Evolutionary conservation across 2,113 vertebrate genomes (phyloP), one percentile per base, ranked within the genome.

Genomic region (Podarcis raffonei): DNA sequence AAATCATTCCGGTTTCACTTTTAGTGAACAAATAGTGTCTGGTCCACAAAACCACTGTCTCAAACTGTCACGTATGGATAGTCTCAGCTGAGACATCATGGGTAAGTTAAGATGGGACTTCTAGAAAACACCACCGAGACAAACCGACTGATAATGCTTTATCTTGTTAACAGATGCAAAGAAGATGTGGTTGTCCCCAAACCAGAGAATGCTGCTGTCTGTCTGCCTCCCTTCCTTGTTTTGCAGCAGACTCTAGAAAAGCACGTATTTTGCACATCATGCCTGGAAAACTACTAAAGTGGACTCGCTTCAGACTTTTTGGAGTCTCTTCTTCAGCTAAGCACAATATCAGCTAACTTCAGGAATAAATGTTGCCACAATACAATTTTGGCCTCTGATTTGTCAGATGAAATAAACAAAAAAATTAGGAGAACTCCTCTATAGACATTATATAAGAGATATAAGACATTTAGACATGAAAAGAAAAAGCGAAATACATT

Each of bases 1-100:
- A 8, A 77, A 57, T 72, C 42, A 66, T 66, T 37, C 0, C 0
- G 27, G 37, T 82, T 85, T 7, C 25, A 69, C 16, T 81, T 68
- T 83, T 32, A 0, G 0, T 39, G 78, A 87, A 80, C 83, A 7
- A 6, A 15, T 6, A 27, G 32, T 0, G 2, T 25, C 39, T 68
- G 1, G 1, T 76, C 4, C 30, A 35, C 53, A 84, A 57, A 88
- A n/a, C 48, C 66, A 27, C 1, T 8, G 27, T n/a, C 39, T 76
- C 37, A 85, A 35, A 6, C 71, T 65, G 37, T 75, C 42, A 57
- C 42, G 32, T 86, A 35, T 57, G 59, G 37, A 16, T 18, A 84
- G 30, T 3, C 16, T 84, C 25, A 66, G 3, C 48, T 37, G n/a
- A 79, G 85, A 91, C 23, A 18, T 1, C 16, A 3, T 72, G 27